A percentile compares a stretch with the other conserved stretches of the same genome.
phyloP scores from a whole-genome alignment of 1,140 invertebrate genomes.

The Drosophila bocki region DNA sequence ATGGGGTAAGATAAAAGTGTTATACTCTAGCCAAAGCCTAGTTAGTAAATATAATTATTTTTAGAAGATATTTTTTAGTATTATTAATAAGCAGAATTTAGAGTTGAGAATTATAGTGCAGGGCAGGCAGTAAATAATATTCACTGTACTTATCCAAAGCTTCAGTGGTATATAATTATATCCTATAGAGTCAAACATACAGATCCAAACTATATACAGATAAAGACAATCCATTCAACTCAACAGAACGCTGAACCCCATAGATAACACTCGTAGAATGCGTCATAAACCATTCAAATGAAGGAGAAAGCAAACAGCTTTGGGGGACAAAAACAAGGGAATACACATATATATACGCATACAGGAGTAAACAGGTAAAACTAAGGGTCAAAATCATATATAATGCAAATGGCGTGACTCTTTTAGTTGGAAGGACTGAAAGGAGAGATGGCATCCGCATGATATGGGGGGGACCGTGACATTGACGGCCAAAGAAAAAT shows the following conservation, averaged over 20 bases:
- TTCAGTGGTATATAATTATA: not conserved
- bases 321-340: not conserved
- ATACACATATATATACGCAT: not conserved
- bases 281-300: slow-evolving; percentile 35
- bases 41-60: no score
- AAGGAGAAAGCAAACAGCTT: not conserved
- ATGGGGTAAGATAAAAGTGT: not conserved
- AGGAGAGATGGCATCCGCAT: slow-evolving; percentile 4
- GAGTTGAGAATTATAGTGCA: not conserved
- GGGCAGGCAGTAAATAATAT: not conserved
- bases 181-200: not conserved
- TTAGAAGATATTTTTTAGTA: no score
- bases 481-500: slow-evolving; percentile 12
- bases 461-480: slow-evolving; percentile 1
- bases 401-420: slow-evolving; percentile 10
- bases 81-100: not conserved
- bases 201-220: not conserved
- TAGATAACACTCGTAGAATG: slow-evolving; percentile 24
- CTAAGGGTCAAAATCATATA: not conserved
- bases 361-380: not conserved
- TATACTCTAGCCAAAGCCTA: no score
- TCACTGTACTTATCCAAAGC: not conserved
- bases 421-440: slow-evolving; percentile 6
- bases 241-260: slow-evolving; percentile 9
- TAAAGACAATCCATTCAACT: slow-evolving; percentile 15